Conservation (phyloP, 2,888 invertebrate species). For the Piscicola geometra region DNA sequence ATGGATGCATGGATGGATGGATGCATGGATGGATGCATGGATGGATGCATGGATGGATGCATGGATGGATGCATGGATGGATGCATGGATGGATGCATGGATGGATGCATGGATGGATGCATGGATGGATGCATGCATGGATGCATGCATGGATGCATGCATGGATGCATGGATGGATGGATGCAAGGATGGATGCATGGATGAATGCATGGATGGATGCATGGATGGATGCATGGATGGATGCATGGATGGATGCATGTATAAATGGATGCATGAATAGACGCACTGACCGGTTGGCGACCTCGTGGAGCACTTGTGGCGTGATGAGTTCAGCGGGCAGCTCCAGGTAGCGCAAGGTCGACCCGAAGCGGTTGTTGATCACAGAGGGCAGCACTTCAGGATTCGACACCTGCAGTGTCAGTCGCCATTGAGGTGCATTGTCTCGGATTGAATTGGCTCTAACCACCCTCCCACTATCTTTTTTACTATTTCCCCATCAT, state of each 20-base stretch:
- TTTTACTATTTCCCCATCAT: neutral
- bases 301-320: conserved; percentile 89
- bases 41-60: conserved; percentile 62
- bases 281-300: conserved; percentile 66
- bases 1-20: conserved; percentile 4
- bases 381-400: conserved; percentile 79
- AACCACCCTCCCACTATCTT: neutral
- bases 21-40: conserved; percentile 62
- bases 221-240: conserved; percentile 60
- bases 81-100: conserved; percentile 62
- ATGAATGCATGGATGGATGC: conserved; percentile 49
- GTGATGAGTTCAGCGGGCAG: conserved; percentile 92
- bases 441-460: neutral
- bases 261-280: too few relatives aligned
- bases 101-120: conserved; percentile 49
- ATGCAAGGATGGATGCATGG: too few relatives aligned
- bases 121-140: conserved; percentile 60
- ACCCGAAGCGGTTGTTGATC: conserved; percentile 63
- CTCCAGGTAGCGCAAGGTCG: conserved; percentile 51
- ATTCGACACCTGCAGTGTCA: conserved; percentile 63
- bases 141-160: conserved; percentile 64
- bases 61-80: conserved; percentile 62
- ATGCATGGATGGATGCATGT: conserved; percentile 62
- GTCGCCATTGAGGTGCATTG: neutral
- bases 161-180: too few relatives aligned